Percentiles rank a stretch among this genome's conserved stretches.
Conservation (phyloP, 2,113 vertebrate genomes). For the Bufo gargarizans region DNA sequence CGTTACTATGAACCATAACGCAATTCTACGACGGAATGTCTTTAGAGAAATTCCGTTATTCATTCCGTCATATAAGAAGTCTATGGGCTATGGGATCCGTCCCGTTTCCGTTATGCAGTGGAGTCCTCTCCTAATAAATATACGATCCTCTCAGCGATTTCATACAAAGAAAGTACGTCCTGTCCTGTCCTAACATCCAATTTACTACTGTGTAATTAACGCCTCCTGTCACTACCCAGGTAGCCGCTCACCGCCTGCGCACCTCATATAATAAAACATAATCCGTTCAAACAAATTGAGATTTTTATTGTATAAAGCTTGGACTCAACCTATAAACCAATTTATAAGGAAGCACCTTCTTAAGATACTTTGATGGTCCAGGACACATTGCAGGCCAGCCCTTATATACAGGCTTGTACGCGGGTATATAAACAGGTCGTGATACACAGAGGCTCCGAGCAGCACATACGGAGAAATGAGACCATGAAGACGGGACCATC, state of each 20-base stretch:
- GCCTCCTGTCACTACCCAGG: not conserved
- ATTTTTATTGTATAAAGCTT: conserved; percentile 1
- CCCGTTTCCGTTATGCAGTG: too few relatives aligned
- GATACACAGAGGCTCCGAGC: not conserved
- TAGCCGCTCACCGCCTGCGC: not conserved
- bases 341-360: not conserved
- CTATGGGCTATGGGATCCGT: too few relatives aligned
- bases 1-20: too few relatives aligned
- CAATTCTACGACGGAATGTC: too few relatives aligned
- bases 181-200: too few relatives aligned
- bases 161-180: too few relatives aligned
- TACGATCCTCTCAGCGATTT: too few relatives aligned
- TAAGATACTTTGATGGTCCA: not conserved
- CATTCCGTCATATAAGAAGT: too few relatives aligned
- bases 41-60: too few relatives aligned
- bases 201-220: not conserved
- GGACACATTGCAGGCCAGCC: not conserved
- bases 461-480: not conserved
- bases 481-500: not conserved
- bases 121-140: too few relatives aligned
- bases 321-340: not conserved
- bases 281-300: not conserved
- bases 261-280: not conserved
- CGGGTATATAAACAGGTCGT: not conserved
- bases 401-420: conserved; percentile 15